A percentile compares a stretch with the other conserved stretches of the same genome.
Conservation (phyloP, 2,113 vertebrate genomes). For the Microtus richardsoni region DNA sequence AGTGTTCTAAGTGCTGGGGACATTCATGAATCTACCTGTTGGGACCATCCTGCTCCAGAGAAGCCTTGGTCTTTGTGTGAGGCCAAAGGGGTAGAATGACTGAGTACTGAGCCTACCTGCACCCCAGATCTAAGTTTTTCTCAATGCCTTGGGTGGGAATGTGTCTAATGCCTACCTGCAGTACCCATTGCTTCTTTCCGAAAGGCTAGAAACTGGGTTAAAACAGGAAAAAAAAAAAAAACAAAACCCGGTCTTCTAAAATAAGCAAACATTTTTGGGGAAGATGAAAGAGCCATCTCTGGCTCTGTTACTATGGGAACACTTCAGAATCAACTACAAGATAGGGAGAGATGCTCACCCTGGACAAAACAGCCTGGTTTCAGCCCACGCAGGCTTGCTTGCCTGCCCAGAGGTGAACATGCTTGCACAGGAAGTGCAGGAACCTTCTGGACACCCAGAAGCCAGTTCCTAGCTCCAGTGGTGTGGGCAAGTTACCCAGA, state of each 20-base stretch:
- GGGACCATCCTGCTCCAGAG: background rate
- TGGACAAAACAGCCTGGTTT: conserved; percentile 55
- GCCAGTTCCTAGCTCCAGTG: background rate
- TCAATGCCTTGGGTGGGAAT: background rate
- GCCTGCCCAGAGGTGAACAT: background rate
- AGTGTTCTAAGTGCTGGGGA: no score
- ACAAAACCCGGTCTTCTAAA: conserved; percentile 78
- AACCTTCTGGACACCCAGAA: background rate
- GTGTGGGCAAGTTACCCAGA: background rate
- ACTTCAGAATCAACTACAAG: conserved; percentile 60
- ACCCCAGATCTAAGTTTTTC: background rate
- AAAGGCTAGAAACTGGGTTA: conserved; percentile 76
- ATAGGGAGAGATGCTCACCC: conserved; percentile 16
- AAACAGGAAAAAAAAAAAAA: background rate
- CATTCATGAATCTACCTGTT: background rate
- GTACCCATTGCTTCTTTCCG: conserved; percentile 72
- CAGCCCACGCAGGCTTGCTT: background rate
- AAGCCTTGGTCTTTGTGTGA: background rate
- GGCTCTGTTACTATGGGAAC: conserved; percentile 86
- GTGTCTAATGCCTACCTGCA: background rate
- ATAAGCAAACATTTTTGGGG: conserved; percentile 79
- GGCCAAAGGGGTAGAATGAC: background rate
- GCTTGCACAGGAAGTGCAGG: background rate
- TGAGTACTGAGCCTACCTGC: background rate
- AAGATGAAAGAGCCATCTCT: conserved; percentile 71